Conservation (phyloP, 2,113 vertebrate genomes). For the Saccopteryx leptura region DNA sequence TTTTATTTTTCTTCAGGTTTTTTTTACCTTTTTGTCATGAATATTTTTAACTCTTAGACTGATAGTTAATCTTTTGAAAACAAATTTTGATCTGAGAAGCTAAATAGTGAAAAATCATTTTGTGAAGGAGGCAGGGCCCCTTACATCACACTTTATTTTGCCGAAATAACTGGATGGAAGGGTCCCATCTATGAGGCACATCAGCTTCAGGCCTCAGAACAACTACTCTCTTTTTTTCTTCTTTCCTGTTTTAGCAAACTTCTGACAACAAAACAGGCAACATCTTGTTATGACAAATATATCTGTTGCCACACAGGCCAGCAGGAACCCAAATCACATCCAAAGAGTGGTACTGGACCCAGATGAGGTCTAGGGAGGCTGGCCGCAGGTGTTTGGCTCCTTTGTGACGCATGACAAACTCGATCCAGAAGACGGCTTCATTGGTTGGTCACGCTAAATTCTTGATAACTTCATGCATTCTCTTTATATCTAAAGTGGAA, state of each 20-base stretch:
- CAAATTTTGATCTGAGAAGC: neutral
- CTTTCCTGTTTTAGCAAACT: conserved; percentile 76
- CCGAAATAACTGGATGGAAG: neutral
- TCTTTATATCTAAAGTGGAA: conserved; percentile 89
- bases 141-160: neutral
- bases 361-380: conserved; percentile 90
- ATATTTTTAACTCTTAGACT: neutral
- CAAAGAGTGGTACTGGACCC: conserved; percentile 93
- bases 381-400: conserved; percentile 92
- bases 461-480: conserved; percentile 88
- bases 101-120: neutral
- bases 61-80: neutral
- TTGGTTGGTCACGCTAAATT: conserved; percentile 92
- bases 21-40: neutral
- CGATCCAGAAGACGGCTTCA: conserved; percentile 93
- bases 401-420: conserved; percentile 94
- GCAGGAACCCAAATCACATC: conserved; percentile 90
- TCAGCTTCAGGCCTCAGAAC: neutral
- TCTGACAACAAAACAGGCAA: conserved; percentile 86
- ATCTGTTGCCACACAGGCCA: conserved; percentile 75
- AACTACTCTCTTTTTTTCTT: conserved; percentile 83
- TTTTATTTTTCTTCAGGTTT: neutral
- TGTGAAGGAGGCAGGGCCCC: neutral
- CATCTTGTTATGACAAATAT: conserved; percentile 85
- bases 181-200: neutral